Evolutionary conservation across 2,797 vertebrate genomes (phyloP).

Genomic region (Takifugu ocellatus): DNA sequence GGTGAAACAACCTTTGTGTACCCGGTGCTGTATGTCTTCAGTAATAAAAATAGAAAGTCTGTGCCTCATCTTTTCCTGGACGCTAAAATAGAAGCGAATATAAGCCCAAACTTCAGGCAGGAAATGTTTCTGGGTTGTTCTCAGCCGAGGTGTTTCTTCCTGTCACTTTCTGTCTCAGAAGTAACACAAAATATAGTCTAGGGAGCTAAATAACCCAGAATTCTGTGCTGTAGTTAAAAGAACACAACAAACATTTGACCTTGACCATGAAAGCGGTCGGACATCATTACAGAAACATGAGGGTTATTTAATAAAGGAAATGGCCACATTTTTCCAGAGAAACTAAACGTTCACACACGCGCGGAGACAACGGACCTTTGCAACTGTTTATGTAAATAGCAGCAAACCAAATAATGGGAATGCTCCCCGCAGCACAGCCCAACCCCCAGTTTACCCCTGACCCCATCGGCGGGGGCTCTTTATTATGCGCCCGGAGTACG

Average conservation of each 20-base stretch:
- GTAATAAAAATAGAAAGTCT: conserved; percentile 8
- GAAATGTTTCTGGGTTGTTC: neutral
- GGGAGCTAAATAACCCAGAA: conserved; percentile 8
- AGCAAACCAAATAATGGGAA: conserved; percentile 23
- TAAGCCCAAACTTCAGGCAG: conserved; percentile 3
- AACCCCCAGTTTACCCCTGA: conserved; percentile 36
- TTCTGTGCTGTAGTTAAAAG: conserved; percentile 1
- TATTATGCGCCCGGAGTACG: conserved; percentile 39
- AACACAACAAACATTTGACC: conserved; percentile 24
- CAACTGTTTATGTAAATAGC: conserved; percentile 28
- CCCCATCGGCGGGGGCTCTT: conserved; percentile 33
- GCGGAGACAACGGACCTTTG: conserved; percentile 9
- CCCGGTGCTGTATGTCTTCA: neutral
- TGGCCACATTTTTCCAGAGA: neutral
- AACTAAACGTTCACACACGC: neutral
- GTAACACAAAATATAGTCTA: neutral
- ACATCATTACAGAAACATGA: conserved; percentile 19
- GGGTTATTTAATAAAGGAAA: conserved; percentile 11
- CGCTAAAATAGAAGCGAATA: conserved; percentile 17
- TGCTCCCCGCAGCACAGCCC: conserved; percentile 18
- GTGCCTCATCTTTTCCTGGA: conserved; percentile 13
- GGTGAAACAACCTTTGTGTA: too few relatives aligned
- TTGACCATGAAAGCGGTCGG: conserved; percentile 21
- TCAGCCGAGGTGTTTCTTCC: neutral
- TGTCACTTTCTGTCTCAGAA: conserved; percentile 1